A percentile compares a stretch with the other conserved stretches of the same genome.
Evolutionary conservation across 2,797 vertebrate genomes (phyloP).

Genomic region (Halcyon smyrnensis): DNA sequence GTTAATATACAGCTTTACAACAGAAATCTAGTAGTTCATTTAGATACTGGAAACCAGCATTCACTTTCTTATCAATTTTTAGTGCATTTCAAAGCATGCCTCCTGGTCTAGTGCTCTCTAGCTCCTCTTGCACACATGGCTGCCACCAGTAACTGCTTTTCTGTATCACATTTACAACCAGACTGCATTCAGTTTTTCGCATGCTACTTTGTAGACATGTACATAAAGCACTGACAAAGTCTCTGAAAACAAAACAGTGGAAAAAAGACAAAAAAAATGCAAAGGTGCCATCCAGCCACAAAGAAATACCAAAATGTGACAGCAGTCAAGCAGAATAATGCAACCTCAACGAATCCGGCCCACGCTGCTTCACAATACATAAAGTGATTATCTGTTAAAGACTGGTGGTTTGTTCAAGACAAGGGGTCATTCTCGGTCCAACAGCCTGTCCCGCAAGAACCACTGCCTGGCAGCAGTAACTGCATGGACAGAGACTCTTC

Average conservation of each 20-base stretch:
- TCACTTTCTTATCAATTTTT: constrained; percentile 43
- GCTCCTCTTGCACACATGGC: not conserved
- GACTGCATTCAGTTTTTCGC: constrained; percentile 6
- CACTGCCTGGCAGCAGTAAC: not conserved
- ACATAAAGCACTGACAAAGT: not conserved
- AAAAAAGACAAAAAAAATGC: not conserved
- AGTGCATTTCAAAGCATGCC: constrained; percentile 47
- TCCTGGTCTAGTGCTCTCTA: not conserved
- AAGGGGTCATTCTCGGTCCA: constrained; percentile 13
- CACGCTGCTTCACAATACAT: not conserved
- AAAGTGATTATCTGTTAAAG: not conserved
- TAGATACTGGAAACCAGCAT: constrained; percentile 44
- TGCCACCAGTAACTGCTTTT: not conserved
- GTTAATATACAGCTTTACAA: constrained; percentile 28
- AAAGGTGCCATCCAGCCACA: constrained; percentile 10
- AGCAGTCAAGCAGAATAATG: constrained; percentile 30
- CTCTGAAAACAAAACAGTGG: not conserved
- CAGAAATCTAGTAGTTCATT: not conserved
- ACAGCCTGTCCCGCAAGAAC: constrained; percentile 2
- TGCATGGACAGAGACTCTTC: constrained; percentile 38
- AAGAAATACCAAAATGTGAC: constrained; percentile 5
- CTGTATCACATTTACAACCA: not conserved
- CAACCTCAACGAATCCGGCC: constrained; percentile 16
- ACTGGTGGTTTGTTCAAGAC: not conserved
- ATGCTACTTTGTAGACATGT: not conserved